Conservation (phyloP, 2,113 vertebrate species). For the Gobiocypris rarus region DNA sequence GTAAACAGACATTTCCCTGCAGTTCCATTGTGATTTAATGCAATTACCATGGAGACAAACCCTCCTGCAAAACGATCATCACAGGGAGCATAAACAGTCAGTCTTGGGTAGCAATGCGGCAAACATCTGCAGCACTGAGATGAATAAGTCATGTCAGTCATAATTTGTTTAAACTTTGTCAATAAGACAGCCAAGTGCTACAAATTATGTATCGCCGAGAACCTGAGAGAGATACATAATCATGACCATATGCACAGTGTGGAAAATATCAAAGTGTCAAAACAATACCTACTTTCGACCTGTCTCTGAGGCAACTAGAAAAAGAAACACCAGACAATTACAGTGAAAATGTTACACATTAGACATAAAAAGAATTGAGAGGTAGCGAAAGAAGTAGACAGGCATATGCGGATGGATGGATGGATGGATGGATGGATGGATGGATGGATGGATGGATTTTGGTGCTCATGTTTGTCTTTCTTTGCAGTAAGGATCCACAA, state of each 20-base stretch:
- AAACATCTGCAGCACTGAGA: slow-evolving; percentile 16
- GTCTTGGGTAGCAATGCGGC: slow-evolving; percentile 34
- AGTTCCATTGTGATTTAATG: slow-evolving; percentile 29
- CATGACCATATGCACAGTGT: background rate
- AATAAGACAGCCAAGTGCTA: slow-evolving; percentile 16
- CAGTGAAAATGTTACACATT: background rate
- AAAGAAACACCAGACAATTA: background rate
- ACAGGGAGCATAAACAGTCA: background rate
- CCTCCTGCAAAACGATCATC: background rate
- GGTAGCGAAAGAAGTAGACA: background rate
- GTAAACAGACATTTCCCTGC: slow-evolving; percentile 10
- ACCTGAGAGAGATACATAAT: slow-evolving; percentile 3
- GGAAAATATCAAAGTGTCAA: slow-evolving; percentile 1
- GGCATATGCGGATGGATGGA: background rate
- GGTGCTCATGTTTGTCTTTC: background rate
- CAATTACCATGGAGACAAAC: slow-evolving; percentile 25
- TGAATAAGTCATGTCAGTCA: slow-evolving; percentile 21
- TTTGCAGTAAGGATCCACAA: background rate
- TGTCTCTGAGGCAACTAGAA: background rate
- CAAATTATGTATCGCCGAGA: background rate
- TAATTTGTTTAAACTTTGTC: slow-evolving; percentile 39
- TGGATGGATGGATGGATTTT: background rate
- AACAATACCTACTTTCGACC: background rate
- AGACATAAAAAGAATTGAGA: background rate
- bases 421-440: background rate